Conservation (phyloP, 2,113 vertebrate species). For the Gymnocephalus cernua region DNA sequence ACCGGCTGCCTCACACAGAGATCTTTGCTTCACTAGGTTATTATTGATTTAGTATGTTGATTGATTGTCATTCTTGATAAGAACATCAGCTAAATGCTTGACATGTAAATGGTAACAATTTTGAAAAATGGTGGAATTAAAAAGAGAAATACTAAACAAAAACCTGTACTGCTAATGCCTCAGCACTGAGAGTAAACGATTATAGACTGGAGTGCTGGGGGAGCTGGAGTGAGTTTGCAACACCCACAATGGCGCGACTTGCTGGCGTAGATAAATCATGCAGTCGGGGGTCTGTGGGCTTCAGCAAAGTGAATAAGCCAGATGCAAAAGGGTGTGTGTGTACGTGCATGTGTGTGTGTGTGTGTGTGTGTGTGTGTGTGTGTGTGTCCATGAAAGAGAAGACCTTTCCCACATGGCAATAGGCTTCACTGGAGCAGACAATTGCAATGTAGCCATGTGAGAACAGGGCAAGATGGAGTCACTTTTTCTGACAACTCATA, state of each 20-base stretch:
- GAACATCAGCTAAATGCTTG: background rate
- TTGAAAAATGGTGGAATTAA: background rate
- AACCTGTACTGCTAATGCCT: conserved; percentile 31
- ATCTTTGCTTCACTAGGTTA: background rate
- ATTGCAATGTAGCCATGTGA: conserved; percentile 89
- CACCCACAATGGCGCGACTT: conserved; percentile 67
- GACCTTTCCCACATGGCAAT: conserved; percentile 84
- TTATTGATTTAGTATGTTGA: background rate
- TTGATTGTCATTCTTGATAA: background rate
- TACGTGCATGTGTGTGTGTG: conserved; percentile 51
- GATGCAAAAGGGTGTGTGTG: conserved; percentile 77
- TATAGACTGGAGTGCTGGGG: conserved; percentile 57
- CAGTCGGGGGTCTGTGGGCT: conserved; percentile 77
- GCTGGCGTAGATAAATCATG: conserved; percentile 83
- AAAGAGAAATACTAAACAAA: background rate
- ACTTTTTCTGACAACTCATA: conserved; percentile 82
- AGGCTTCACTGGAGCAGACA: conserved; percentile 88
- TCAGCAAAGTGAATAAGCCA: conserved; percentile 82
- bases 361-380: conserved; percentile 63
- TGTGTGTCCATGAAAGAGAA: conserved; percentile 85
- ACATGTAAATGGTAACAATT: conserved; percentile 1
- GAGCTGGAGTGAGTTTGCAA: conserved; percentile 64
- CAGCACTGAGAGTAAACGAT: conserved; percentile 45
- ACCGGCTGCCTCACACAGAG: background rate
- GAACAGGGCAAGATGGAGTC: conserved; percentile 86